Percentiles rank a stretch among this genome's conserved stretches.
Evolutionary conservation across 2,113 vertebrate genomes (phyloP).

Genomic region (Orientallactaga bullata): DNA sequence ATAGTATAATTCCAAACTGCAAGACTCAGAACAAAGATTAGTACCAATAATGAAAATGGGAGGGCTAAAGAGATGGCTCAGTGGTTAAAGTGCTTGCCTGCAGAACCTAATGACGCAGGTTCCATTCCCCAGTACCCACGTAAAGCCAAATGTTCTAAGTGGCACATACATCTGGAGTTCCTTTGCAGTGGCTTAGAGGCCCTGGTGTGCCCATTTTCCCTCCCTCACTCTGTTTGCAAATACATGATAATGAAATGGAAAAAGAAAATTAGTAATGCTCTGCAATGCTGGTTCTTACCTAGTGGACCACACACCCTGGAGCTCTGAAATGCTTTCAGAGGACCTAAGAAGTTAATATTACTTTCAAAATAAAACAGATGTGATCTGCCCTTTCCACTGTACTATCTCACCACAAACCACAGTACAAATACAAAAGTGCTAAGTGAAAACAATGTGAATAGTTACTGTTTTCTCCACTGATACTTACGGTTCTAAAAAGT

Average conservation of each 20-base stretch:
- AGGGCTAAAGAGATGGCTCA: too few relatives aligned
- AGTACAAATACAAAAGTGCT: background rate
- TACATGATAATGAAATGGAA: too few relatives aligned
- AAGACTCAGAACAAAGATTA: slow-evolving; percentile 25
- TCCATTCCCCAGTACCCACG: too few relatives aligned
- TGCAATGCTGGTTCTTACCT: background rate
- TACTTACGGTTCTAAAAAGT: background rate
- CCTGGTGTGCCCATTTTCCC: too few relatives aligned
- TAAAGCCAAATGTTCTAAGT: too few relatives aligned
- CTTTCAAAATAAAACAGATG: background rate
- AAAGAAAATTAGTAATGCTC: background rate
- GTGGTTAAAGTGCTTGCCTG: too few relatives aligned
- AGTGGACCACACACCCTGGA: background rate
- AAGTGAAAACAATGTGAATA: too few relatives aligned
- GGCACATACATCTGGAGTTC: too few relatives aligned
- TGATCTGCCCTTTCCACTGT: background rate
- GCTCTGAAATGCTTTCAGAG: background rate
- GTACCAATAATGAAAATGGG: background rate
- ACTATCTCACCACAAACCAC: slow-evolving; percentile 4
- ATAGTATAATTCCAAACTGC: slow-evolving; percentile 5
- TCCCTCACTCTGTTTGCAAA: too few relatives aligned
- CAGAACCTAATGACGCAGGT: too few relatives aligned
- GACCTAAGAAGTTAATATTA: background rate
- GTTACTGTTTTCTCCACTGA: background rate
- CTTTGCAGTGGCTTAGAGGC: too few relatives aligned